Evolutionary conservation across 2,888 invertebrate genomes (phyloP).

Genomic region (Siphlonurus alternatus): DNA sequence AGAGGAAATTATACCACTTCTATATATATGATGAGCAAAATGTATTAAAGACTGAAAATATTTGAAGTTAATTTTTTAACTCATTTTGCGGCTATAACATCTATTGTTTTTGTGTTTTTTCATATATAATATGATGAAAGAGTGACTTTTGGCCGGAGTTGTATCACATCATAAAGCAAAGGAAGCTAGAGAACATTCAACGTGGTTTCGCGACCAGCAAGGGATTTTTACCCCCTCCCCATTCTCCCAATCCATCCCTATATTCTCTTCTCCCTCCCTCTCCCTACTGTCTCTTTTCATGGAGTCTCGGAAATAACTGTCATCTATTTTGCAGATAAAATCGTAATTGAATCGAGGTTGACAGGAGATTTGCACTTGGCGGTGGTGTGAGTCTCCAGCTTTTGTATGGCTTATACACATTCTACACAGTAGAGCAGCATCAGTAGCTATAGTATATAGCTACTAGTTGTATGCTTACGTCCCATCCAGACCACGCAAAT

Average conservation of each 20-base stretch:
- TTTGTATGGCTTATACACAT: background rate
- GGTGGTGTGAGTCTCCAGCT: background rate
- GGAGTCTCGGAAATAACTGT: slow-evolving; percentile 28
- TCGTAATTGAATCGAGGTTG: slow-evolving; percentile 32
- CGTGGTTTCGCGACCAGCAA: background rate
- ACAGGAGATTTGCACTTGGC: slow-evolving; percentile 29
- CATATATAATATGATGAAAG: background rate
- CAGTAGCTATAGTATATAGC: background rate
- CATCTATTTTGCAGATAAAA: slow-evolving; percentile 33
- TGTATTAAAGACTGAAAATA: too few relatives aligned
- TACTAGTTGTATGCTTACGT: background rate
- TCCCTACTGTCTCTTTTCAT: slow-evolving; percentile 5
- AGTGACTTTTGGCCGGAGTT: background rate
- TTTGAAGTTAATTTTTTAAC: too few relatives aligned
- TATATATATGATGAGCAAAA: too few relatives aligned
- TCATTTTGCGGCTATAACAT: background rate
- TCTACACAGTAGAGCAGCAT: background rate
- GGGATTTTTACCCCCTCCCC: background rate
- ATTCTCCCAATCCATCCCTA: background rate
- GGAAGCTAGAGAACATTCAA: background rate
- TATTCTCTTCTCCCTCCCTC: background rate
- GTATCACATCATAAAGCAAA: background rate
- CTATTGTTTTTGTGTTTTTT: background rate
- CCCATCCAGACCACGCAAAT: background rate
- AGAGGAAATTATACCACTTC: too few relatives aligned